These are phyloP conservation scores for Ptiloglossa arizonensis DNA, from an alignment of 1,140 invertebrate species.

Conservation along the genomic window DNA sequence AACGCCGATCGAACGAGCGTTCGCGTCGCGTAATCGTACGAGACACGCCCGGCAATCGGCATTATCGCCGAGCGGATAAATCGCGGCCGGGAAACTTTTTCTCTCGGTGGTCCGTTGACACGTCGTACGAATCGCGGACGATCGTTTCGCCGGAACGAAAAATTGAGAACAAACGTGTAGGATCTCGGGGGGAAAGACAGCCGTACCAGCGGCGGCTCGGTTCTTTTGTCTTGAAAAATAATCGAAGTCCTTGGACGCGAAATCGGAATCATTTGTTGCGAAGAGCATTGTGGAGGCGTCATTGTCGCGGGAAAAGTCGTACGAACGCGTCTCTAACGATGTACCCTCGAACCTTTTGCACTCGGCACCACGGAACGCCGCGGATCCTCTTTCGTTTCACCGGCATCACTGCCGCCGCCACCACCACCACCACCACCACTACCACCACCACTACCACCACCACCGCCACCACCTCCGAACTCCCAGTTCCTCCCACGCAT, in stretches of 20 bases:
- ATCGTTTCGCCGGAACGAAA: neutral
- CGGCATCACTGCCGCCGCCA: neutral
- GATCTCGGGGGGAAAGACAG: neutral
- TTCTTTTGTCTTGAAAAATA: conserved; percentile 37
- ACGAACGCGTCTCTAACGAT: conserved; percentile 57
- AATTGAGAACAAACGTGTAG: neutral
- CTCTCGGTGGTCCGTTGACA: neutral
- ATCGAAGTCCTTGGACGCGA: conserved; percentile 39
- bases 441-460: neutral
- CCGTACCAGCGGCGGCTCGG: neutral
- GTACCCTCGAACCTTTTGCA: conserved; percentile 51
- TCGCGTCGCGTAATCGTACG: neutral
- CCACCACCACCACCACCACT: conserved; percentile 1
- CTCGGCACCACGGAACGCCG: conserved; percentile 36
- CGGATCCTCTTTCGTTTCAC: conserved; percentile 66
- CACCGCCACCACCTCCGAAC: conserved; percentile 16
- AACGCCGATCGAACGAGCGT: neutral
- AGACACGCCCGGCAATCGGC: neutral
- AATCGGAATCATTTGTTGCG: conserved; percentile 41
- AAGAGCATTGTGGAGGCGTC: conserved; percentile 34
- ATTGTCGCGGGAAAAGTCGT: conserved; percentile 59
- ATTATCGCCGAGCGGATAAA: neutral
- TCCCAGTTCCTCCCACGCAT: conserved; percentile 52
- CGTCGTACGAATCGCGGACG: neutral
- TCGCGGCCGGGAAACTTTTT: neutral